These are phyloP conservation scores for Anniella stebbinsi DNA, from an alignment of 2,797 vertebrate species.

Conservation along the genomic window DNA sequence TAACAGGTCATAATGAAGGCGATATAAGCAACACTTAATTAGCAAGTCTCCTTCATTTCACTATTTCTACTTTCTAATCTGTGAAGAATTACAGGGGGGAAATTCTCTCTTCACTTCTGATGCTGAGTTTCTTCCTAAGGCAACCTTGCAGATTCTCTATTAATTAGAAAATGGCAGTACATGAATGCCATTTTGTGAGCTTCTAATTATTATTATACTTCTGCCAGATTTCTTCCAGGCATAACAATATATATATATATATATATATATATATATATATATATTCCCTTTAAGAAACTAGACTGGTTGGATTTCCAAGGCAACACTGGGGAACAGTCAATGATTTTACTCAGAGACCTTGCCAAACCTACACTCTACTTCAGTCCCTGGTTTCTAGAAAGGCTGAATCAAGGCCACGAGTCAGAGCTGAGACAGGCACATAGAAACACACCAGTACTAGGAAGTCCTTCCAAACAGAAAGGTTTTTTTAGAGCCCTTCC, in stretches of 20 bases:
- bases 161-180: conserved; percentile 30
- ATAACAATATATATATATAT: conserved; percentile 28
- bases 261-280: too few species aligned
- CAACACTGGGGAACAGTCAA: conserved; percentile 26
- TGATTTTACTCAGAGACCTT: conserved; percentile 35
- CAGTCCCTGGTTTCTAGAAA: background rate
- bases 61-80: background rate
- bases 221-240: conserved; percentile 37
- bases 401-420: background rate
- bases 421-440: background rate
- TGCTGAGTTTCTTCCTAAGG: conserved; percentile 18
- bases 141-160: background rate
- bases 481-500: background rate
- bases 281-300: conserved; percentile 21
- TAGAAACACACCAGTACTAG: background rate
- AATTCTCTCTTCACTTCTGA: background rate
- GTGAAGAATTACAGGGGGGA: background rate
- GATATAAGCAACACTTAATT: background rate
- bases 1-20: background rate
- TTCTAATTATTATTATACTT: conserved; percentile 30
- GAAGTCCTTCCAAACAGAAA: background rate
- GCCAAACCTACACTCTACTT: conserved; percentile 1
- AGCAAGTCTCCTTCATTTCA: background rate
- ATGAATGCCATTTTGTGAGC: background rate
- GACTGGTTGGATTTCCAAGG: conserved; percentile 29